phyloP scores from a whole-genome alignment of 2,113 vertebrate genomes.

The Clarias gariepinus region DNA sequence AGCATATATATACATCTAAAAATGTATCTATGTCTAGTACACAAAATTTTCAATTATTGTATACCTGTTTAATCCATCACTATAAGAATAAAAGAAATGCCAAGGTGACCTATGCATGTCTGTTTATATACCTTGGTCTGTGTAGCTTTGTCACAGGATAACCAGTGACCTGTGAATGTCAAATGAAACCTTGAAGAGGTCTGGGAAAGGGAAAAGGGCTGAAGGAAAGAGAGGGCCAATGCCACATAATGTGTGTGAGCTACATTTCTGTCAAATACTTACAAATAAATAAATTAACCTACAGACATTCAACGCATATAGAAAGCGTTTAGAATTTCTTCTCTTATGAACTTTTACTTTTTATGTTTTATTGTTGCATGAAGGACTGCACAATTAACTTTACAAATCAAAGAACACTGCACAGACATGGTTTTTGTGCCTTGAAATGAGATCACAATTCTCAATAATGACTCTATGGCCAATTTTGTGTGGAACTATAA shows the following conservation, averaged over 20 bases:
- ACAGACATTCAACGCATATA: background rate
- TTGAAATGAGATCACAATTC: background rate
- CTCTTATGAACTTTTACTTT: background rate
- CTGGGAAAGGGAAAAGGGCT: background rate
- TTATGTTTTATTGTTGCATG: no score
- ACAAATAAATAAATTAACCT: background rate
- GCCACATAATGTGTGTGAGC: background rate
- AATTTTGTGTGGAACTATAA: background rate
- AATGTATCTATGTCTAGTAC: background rate
- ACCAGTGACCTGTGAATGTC: slow-evolving; percentile 63
- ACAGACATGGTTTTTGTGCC: no score
- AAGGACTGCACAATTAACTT: background rate
- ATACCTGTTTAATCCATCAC: background rate
- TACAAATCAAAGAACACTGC: no score
- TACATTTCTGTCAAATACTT: background rate
- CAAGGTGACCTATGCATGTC: slow-evolving; percentile 18
- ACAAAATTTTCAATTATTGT: background rate
- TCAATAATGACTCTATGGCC: background rate
- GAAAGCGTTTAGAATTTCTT: background rate
- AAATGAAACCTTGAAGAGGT: slow-evolving; percentile 35
- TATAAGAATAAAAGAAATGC: background rate
- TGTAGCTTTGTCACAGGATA: slow-evolving; percentile 14
- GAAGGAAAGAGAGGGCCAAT: background rate
- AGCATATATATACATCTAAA: background rate
- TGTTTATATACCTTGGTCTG: slow-evolving; percentile 15